Evolutionary conservation across 2,113 vertebrate genomes (phyloP).

Genomic region (Festucalex cinctus): DNA sequence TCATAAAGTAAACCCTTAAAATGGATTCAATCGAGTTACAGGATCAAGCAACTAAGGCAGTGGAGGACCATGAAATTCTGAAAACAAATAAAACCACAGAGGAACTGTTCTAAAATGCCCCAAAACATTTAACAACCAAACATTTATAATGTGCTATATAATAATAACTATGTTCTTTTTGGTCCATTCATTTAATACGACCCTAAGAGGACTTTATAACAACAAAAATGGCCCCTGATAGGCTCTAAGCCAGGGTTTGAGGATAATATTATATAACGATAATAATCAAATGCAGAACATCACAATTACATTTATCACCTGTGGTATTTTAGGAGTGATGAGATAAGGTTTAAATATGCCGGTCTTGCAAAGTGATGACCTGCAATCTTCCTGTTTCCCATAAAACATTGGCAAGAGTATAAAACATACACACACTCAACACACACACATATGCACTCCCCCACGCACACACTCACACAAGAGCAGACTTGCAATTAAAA

Average conservation of each 20-base stretch:
- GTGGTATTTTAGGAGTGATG: not conserved
- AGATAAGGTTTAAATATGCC: constrained; percentile 1
- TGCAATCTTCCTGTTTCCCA: not conserved
- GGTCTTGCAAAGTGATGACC: not conserved
- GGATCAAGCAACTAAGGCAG: not conserved
- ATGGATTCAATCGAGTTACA: not conserved
- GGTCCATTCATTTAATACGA: not conserved
- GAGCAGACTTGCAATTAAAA: not conserved
- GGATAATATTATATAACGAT: not conserved
- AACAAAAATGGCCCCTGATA: not conserved
- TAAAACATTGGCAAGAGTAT: not conserved
- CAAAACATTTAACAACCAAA: not conserved
- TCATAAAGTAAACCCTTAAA: not conserved
- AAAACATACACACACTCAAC: not conserved
- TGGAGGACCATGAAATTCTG: not conserved
- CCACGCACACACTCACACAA: too few species aligned
- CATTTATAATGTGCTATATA: not conserved
- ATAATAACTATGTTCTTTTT: not conserved
- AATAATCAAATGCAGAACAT: constrained; percentile 1
- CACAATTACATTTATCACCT: not conserved
- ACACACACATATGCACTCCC: too few species aligned
- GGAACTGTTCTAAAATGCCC: not conserved
- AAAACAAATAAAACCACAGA: not conserved
- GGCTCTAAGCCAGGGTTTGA: not conserved
- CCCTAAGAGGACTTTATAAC: not conserved